phyloP scores from a whole-genome alignment of 2,113 vertebrate species.

The Pollachius pollachius region DNA sequence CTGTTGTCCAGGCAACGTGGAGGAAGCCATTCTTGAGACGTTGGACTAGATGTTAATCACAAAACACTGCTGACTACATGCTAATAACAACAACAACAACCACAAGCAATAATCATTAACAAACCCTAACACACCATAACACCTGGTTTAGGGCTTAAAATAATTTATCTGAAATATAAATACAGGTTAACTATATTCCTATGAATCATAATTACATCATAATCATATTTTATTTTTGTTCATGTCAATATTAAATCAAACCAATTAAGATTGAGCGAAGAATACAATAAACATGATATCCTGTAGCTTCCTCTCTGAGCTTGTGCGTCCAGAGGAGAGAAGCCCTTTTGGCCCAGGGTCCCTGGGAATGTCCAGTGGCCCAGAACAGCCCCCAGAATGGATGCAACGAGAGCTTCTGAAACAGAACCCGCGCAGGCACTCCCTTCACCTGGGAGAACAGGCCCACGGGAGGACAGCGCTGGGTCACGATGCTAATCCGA shows the following conservation, averaged over 20 bases:
- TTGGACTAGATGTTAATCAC: background rate
- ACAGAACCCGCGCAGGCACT: slow-evolving; percentile 49
- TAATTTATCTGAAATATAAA: too few relatives aligned
- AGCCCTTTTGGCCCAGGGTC: slow-evolving; percentile 6
- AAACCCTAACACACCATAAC: too few relatives aligned
- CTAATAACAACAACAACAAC: too few relatives aligned
- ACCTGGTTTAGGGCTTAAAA: too few relatives aligned
- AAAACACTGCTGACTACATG: too few relatives aligned
- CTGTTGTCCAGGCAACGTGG: slow-evolving; percentile 65
- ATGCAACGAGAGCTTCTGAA: slow-evolving; percentile 62
- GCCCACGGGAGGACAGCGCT: slow-evolving; percentile 9
- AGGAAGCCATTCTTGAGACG: slow-evolving; percentile 1
- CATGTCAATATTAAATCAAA: background rate
- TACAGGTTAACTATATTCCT: too few relatives aligned
- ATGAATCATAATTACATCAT: too few relatives aligned
- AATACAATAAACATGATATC: background rate
- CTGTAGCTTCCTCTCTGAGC: slow-evolving; percentile 61
- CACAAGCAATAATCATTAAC: too few relatives aligned
- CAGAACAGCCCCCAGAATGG: slow-evolving; percentile 43
- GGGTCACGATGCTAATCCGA: background rate
- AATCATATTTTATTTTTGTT: too few relatives aligned
- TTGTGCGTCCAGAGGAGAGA: background rate
- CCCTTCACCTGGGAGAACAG: slow-evolving; percentile 41
- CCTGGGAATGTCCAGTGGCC: slow-evolving; percentile 1
- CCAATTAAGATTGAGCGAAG: background rate